These are phyloP conservation scores for Recurvirostra avosetta DNA, from an alignment of 2,113 vertebrate genomes.

Conservation along the genomic window DNA sequence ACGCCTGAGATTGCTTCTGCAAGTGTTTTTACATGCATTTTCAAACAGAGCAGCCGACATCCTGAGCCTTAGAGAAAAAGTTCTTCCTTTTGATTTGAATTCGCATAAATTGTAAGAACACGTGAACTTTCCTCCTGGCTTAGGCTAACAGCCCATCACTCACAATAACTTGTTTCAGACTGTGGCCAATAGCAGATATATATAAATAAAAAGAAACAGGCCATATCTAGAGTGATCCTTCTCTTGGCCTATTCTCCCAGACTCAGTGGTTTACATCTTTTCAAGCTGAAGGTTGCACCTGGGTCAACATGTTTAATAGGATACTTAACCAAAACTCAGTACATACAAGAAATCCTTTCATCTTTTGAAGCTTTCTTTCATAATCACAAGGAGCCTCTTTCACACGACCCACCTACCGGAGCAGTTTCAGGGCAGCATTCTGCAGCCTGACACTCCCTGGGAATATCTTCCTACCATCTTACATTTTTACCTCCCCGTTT, in stretches of 20 bases:
- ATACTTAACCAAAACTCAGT: neutral
- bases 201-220: neutral
- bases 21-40: neutral
- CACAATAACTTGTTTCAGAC: neutral
- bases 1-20: neutral
- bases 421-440: constrained; percentile 30
- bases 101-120: neutral
- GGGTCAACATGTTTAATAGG: neutral
- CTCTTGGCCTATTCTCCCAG: neutral
- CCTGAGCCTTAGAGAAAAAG: neutral
- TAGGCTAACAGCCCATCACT: neutral
- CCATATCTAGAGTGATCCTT: neutral
- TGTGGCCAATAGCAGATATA: neutral
- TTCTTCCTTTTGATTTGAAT: neutral
- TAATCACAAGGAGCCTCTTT: neutral
- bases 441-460: constrained; percentile 29
- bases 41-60: neutral
- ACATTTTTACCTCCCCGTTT: neutral
- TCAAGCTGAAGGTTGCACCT: neutral
- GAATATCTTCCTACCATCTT: neutral
- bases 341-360: neutral
- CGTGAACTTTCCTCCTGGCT: neutral
- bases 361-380: constrained; percentile 15
- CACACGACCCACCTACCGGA: neutral
- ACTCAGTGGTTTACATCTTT: neutral